Evolutionary conservation across 2,888 invertebrate genomes (phyloP), one percentile per base, ranked within the genome.

Genomic region (Galeopsomyia nigrocyanea): DNA sequence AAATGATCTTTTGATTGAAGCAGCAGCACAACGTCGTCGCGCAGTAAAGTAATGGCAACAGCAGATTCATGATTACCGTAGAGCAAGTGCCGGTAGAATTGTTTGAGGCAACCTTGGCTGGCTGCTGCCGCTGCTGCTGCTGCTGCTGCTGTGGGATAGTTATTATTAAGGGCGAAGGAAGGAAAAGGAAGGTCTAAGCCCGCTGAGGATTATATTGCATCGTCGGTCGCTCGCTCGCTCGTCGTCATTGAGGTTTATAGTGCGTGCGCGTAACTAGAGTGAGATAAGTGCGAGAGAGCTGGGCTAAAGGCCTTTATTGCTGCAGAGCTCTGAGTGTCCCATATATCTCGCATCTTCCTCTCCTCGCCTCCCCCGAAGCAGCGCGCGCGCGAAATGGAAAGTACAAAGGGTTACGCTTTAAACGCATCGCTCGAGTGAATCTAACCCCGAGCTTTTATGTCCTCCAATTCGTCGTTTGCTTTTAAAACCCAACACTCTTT

Each of bases 381-480:
- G 31, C 17, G 22, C 14, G 55, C 13, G 14, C 7, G 26, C 26
- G 39, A 39, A n/a, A 39, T 39, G 7, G 39, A 39, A 39, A 19
- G 60, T 31, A 19, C 19, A n/a, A 16, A 31, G 53, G 16, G 26
- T 47, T 21, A 70, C 21, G 26, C 55, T 62, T 61, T 47, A 53
- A 71, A 71, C 55, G 51, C 22, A 61, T 58, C 46, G 46, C 21
- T 63, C 51, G 49, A 49, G 60, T 67, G 68, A 50, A 51, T 51
- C 21, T 46, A 17, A n/a, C 5, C 51, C 53, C 50, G 22, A 14
- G 58, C 17, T 58, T 58, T 58, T 39, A 46, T 58, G 31, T 58
- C 39, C 13, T 13, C 39, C 39, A 39, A 39, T 39, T 39, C 19
- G 17, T 39, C 10, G 39, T 39, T 39, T 39, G 39, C 39, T 39